A percentile compares a stretch with the other conserved stretches of the same genome.
Evolutionary conservation across 2,888 invertebrate species (phyloP).

Genomic region (Heliconius erato): DNA sequence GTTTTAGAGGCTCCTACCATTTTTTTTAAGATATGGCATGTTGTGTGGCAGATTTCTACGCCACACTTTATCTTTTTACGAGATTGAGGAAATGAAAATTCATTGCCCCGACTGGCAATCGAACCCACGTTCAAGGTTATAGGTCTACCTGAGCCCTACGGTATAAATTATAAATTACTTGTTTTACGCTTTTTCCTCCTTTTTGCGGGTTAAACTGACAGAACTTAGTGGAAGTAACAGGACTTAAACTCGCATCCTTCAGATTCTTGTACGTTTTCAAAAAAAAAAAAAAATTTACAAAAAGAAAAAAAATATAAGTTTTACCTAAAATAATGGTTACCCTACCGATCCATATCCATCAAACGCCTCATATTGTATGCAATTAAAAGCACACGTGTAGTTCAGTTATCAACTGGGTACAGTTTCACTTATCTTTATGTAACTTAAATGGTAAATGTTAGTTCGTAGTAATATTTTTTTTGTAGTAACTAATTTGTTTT

Average conservation of each 20-base stretch:
- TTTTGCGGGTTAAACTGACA: too few relatives aligned
- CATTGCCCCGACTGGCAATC: too few relatives aligned
- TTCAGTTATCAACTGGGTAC: conserved; percentile 17
- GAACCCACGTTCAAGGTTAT: too few relatives aligned
- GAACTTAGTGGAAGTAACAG: too few relatives aligned
- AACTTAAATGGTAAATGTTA: conserved; percentile 2
- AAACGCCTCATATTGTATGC: conserved; percentile 37
- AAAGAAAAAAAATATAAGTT: background rate
- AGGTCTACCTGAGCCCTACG: too few relatives aligned
- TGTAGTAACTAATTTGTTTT: too few relatives aligned
- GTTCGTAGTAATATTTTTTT: background rate
- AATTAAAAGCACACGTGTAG: conserved; percentile 38
- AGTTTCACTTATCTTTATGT: conserved; percentile 19
- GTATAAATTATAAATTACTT: too few relatives aligned
- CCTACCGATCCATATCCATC: conserved; percentile 10
- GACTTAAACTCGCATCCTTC: too few relatives aligned
- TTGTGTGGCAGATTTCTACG: background rate
- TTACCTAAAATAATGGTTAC: background rate
- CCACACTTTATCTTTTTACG: background rate
- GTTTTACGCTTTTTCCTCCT: too few relatives aligned
- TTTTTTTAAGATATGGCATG: background rate
- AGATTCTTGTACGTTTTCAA: too few relatives aligned
- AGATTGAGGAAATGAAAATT: too few relatives aligned
- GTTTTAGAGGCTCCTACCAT: background rate
- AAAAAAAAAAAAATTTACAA: background rate